Evolutionary conservation across 2,797 vertebrate species (phyloP).

Genomic region (Enteromius radiatus): DNA sequence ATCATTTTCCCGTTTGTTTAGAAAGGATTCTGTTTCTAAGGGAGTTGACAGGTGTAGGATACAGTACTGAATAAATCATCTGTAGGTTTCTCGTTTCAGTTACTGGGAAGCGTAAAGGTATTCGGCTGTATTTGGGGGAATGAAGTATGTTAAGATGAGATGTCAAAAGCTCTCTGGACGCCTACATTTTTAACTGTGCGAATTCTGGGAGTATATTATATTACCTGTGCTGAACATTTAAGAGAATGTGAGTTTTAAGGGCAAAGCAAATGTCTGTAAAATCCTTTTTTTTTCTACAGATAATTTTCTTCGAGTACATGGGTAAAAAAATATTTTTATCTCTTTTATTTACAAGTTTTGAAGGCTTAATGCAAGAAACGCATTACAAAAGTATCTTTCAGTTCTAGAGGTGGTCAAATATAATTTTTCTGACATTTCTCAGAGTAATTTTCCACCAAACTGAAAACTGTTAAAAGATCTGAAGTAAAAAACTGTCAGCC

Average conservation of each 20-base stretch:
- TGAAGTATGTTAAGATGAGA: background rate
- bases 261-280: background rate
- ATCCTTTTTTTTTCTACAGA: background rate
- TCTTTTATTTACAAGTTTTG: background rate
- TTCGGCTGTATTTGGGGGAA: slow-evolving; percentile 3
- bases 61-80: slow-evolving; percentile 52
- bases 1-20: slow-evolving; percentile 42
- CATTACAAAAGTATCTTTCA: background rate
- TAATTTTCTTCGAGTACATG: background rate
- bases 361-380: background rate
- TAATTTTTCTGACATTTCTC: background rate
- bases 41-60: slow-evolving; percentile 45
- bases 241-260: background rate
- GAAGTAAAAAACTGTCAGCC: background rate
- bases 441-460: background rate
- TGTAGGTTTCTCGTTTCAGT: slow-evolving; percentile 45
- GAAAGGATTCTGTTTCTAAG: slow-evolving; percentile 40
- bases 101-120: slow-evolving; percentile 25
- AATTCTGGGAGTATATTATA: slow-evolving; percentile 1
- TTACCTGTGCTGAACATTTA: background rate
- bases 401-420: background rate
- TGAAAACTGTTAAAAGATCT: background rate
- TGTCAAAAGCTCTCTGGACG: background rate
- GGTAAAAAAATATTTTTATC: background rate
- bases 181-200: background rate